A percentile compares a stretch with the other conserved stretches of the same genome.
phyloP scores from a whole-genome alignment of 2,113 vertebrate species.

The Puma concolor region DNA sequence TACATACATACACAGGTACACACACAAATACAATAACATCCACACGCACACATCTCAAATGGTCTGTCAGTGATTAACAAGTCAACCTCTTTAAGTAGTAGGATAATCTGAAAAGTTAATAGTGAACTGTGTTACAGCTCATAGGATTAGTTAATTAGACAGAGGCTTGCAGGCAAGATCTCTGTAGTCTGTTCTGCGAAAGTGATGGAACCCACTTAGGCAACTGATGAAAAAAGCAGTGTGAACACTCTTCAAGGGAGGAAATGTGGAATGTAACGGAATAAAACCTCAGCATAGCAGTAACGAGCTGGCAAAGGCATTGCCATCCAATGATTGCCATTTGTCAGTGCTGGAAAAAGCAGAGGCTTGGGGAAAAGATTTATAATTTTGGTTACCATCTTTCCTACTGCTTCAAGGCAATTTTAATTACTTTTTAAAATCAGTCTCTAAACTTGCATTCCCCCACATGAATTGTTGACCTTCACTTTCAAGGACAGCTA shows the following conservation, averaged over 20 bases:
- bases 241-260: slow-evolving; percentile 62
- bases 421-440: slow-evolving; percentile 73
- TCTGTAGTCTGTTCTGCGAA: slow-evolving; percentile 66
- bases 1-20: neutral
- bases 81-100: slow-evolving; percentile 67
- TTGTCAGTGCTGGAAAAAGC: slow-evolving; percentile 38
- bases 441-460: slow-evolving; percentile 37
- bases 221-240: slow-evolving; percentile 78
- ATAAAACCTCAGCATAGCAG: slow-evolving; percentile 37
- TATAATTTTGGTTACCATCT: slow-evolving; percentile 65
- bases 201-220: slow-evolving; percentile 75
- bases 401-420: slow-evolving; percentile 65
- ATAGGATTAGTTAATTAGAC: slow-evolving; percentile 82
- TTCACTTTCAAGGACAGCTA: slow-evolving; percentile 56
- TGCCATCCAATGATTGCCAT: slow-evolving; percentile 19
- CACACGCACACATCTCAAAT: neutral
- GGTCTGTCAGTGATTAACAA: slow-evolving; percentile 75
- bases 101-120: slow-evolving; percentile 77
- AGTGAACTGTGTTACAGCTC: slow-evolving; percentile 75
- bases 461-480: slow-evolving; percentile 51
- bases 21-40: neutral
- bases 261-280: slow-evolving; percentile 29
- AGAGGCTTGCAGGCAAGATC: slow-evolving; percentile 77
- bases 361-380: slow-evolving; percentile 55
- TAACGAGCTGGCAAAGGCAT: slow-evolving; percentile 20